Evolutionary conservation across 2,113 vertebrate genomes (phyloP).

Genomic region (Sebastes schlegelii): DNA sequence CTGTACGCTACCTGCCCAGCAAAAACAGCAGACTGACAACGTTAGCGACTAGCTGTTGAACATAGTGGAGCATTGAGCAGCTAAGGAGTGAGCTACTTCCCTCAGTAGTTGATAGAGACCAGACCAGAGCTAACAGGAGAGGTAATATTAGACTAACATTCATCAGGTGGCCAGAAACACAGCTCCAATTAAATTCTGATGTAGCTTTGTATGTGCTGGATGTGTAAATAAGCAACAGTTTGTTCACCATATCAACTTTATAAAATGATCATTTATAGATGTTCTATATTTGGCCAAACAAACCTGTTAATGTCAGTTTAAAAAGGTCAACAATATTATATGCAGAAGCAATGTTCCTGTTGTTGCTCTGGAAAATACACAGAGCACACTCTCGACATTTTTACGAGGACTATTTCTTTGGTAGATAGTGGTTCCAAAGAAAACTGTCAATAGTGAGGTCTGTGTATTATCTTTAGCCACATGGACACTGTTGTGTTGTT

Average conservation of each 20-base stretch:
- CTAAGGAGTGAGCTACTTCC: neutral
- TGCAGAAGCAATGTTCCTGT: neutral
- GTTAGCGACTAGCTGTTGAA: neutral
- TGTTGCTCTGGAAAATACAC: conserved; percentile 1
- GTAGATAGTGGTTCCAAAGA: neutral
- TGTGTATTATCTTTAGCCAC: neutral
- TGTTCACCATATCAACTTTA: neutral
- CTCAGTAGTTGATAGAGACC: neutral
- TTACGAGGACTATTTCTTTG: neutral
- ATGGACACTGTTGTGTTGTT: neutral
- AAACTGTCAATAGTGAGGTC: neutral
- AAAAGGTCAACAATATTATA: neutral
- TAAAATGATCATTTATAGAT: neutral
- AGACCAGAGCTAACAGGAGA: no score
- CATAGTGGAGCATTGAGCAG: neutral
- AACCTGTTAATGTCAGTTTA: neutral
- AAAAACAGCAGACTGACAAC: neutral
- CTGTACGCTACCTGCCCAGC: neutral
- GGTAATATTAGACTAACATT: neutral
- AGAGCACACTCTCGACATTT: neutral
- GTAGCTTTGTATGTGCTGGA: neutral
- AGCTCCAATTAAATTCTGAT: neutral
- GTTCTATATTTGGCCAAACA: neutral
- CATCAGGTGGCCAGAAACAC: neutral
- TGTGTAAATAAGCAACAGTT: neutral